Evolutionary conservation across 1,140 invertebrate species (phyloP).

Genomic region (Drosophila orosa): DNA sequence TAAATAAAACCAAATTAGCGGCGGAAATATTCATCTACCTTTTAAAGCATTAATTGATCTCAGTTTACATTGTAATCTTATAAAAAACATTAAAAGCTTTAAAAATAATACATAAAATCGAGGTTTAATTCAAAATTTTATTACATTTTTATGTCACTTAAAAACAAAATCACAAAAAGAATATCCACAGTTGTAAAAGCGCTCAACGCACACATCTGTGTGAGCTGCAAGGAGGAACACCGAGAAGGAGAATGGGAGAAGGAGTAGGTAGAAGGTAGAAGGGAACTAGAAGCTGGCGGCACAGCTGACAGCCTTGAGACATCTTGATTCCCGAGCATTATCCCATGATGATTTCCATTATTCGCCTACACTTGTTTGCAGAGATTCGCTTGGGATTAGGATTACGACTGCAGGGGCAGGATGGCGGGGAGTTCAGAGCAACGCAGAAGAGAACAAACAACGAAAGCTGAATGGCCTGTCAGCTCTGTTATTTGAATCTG

Average conservation of each 20-base stretch:
- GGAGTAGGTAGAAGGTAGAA: neutral
- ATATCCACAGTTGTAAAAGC: neutral
- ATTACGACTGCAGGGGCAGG: conserved; percentile 28
- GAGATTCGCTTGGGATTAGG: conserved; percentile 30
- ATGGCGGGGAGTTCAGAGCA: conserved; percentile 11
- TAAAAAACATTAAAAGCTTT: neutral
- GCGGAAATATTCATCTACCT: neutral
- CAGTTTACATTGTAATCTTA: neutral
- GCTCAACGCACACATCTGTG: neutral
- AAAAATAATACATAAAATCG: too few species aligned
- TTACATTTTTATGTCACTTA: neutral
- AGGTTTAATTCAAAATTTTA: neutral
- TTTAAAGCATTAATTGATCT: neutral
- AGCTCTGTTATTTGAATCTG: conserved; percentile 30
- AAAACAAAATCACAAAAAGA: neutral
- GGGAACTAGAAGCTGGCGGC: neutral
- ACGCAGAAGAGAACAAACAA: conserved; percentile 3
- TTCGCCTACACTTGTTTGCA: conserved; percentile 33
- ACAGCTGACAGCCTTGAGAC: conserved; percentile 50
- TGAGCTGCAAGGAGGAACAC: neutral
- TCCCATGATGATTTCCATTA: conserved; percentile 52
- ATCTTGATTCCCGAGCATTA: conserved; percentile 40
- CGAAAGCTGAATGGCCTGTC: conserved; percentile 14
- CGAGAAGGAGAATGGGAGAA: neutral
- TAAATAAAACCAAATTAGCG: neutral